Evolutionary conservation across 2,888 invertebrate species (phyloP).

Genomic region (Coleophora flavipennella): DNA sequence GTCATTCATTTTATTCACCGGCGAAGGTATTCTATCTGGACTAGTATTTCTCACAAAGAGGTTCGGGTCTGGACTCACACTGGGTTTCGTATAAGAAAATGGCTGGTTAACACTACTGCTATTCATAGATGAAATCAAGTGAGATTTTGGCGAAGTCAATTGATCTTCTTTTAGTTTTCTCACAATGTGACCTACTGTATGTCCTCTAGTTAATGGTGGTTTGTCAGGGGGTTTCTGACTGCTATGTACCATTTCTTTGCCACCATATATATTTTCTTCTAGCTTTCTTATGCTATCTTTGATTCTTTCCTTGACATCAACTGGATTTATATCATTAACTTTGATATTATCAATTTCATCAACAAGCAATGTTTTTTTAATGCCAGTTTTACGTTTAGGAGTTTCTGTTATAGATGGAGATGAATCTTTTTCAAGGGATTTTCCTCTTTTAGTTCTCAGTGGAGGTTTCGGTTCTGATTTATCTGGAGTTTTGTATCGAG

Average conservation of each 20-base stretch:
- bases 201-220: constrained; percentile 78
- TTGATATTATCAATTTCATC: constrained; percentile 52
- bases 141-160: constrained; percentile 75
- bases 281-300: constrained; percentile 66
- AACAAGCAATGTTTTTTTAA: constrained; percentile 47
- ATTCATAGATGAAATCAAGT: constrained; percentile 74
- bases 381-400: constrained; percentile 53
- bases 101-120: constrained; percentile 83
- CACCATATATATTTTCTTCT: constrained; percentile 63
- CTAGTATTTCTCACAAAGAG: constrained; percentile 56
- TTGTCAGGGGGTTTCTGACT: constrained; percentile 80
- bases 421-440: constrained; percentile 42
- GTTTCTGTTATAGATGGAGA: constrained; percentile 52
- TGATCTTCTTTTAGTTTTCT: constrained; percentile 82
- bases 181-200: constrained; percentile 84
- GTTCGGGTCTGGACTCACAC: constrained; percentile 66
- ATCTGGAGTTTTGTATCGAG: constrained; percentile 50
- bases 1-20: constrained; percentile 65
- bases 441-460: constrained; percentile 44
- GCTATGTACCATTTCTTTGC: constrained; percentile 79
- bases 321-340: constrained; percentile 32
- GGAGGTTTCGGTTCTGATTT: constrained; percentile 59
- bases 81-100: constrained; percentile 83
- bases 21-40: constrained; percentile 57
- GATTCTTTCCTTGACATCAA: constrained; percentile 60